These are phyloP conservation scores for Apodemia zela DNA, from an alignment of 2,888 invertebrate genomes.

Conservation along the genomic window DNA sequence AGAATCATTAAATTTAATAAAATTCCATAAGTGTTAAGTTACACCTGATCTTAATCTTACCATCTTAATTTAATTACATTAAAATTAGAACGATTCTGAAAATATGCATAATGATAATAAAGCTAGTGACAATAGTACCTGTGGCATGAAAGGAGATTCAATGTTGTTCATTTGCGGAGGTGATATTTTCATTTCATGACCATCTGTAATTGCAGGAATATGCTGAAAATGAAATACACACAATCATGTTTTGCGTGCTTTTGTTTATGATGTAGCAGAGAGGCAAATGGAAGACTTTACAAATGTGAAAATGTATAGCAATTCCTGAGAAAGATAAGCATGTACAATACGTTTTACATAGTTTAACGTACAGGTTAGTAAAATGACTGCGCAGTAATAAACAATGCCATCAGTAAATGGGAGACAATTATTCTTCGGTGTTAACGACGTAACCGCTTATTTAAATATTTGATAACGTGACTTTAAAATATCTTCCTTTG, in stretches of 20 bases:
- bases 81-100: too few relatives aligned
- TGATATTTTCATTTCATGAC: constrained; percentile 53
- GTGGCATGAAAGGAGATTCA: constrained; percentile 60
- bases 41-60: too few relatives aligned
- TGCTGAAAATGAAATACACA: constrained; percentile 49
- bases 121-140: constrained; percentile 42
- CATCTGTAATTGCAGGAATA: constrained; percentile 72
- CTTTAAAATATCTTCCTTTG: too few relatives aligned
- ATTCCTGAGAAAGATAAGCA: background rate
- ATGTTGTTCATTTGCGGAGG: constrained; percentile 52
- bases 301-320: background rate
- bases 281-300: background rate
- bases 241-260: constrained; percentile 1
- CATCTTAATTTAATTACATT: too few relatives aligned
- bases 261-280: background rate
- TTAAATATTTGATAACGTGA: too few relatives aligned
- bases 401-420: too few relatives aligned
- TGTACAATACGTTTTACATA: background rate
- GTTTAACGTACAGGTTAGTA: too few relatives aligned
- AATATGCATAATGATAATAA: background rate
- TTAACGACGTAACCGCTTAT: too few relatives aligned
- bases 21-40: too few relatives aligned
- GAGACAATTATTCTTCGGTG: too few relatives aligned
- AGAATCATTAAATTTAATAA: too few relatives aligned
- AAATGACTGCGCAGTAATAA: too few relatives aligned